phyloP scores from a whole-genome alignment of 1,140 invertebrate genomes.

The Drosophila fuyamai region DNA sequence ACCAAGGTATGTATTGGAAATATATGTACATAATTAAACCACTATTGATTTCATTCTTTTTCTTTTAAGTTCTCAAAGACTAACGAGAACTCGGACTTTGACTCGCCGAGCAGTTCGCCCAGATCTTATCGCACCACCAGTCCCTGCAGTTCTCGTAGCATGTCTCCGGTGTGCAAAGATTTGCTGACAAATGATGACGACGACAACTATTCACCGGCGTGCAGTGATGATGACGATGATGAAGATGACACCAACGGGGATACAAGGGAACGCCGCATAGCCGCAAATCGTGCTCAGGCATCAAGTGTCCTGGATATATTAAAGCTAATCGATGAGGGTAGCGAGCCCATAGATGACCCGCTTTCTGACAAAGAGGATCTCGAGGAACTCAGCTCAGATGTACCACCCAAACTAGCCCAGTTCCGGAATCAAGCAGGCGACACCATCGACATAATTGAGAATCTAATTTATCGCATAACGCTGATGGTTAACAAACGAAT shows the following conservation, averaged over 20 bases:
- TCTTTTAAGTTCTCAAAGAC: conserved; percentile 63
- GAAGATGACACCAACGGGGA: conserved; percentile 65
- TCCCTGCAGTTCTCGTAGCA: conserved; percentile 81
- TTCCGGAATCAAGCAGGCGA: conserved; percentile 57
- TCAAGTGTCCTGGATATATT: conserved; percentile 75
- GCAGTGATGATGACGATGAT: conserved; percentile 81
- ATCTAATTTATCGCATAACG: conserved; percentile 77
- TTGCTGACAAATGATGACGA: conserved; percentile 67
- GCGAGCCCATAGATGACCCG: conserved; percentile 73
- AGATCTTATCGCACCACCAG: conserved; percentile 72
- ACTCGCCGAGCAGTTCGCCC: conserved; percentile 79
- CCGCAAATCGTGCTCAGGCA: conserved; percentile 45
- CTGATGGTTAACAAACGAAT: conserved; percentile 72
- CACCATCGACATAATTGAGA: conserved; percentile 79
- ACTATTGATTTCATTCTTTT: not conserved
- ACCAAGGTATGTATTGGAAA: conserved; percentile 48
- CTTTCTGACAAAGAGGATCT: conserved; percentile 78
- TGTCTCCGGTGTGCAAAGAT: conserved; percentile 72
- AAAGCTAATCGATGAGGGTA: conserved; percentile 72
- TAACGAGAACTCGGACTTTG: conserved; percentile 66
- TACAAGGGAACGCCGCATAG: conserved; percentile 50
- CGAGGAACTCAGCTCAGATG: conserved; percentile 75
- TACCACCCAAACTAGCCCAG: conserved; percentile 58
- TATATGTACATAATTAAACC: not conserved
- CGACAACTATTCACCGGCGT: conserved; percentile 84